Evolutionary conservation across 2,888 invertebrate species (phyloP).

Genomic region (Tridacna crocea): DNA sequence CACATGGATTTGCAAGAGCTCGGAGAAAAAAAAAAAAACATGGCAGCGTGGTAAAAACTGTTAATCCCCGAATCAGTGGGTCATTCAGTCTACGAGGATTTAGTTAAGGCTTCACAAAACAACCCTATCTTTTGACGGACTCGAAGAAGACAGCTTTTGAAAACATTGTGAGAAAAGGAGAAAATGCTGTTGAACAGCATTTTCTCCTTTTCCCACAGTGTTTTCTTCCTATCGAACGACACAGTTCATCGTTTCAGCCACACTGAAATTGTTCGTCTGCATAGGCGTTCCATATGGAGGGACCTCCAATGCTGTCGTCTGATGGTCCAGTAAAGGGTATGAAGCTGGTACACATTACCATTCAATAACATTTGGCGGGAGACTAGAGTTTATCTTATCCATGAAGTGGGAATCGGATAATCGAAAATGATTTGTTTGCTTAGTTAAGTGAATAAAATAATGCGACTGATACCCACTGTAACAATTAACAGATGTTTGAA

Average conservation of each 20-base stretch:
- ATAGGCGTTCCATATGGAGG: too few relatives aligned
- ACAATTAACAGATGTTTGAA: slow-evolving; percentile 24
- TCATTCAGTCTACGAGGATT: slow-evolving; percentile 12
- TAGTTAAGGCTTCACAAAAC: too few relatives aligned
- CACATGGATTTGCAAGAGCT: background rate
- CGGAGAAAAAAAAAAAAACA: too few relatives aligned
- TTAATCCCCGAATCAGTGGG: slow-evolving; percentile 3
- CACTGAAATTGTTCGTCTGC: too few relatives aligned
- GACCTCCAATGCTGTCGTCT: too few relatives aligned
- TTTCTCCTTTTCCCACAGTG: too few relatives aligned
- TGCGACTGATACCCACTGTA: slow-evolving; percentile 13
- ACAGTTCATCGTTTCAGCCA: too few relatives aligned
- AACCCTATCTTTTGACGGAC: too few relatives aligned
- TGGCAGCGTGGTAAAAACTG: background rate
- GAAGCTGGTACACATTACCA: slow-evolving; percentile 1
- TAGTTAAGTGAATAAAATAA: slow-evolving; percentile 18
- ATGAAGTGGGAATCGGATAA: background rate
- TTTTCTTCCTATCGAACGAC: too few relatives aligned
- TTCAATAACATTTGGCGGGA: background rate
- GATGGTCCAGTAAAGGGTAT: background rate
- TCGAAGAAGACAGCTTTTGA: too few relatives aligned
- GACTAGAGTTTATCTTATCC: background rate
- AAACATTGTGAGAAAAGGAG: too few relatives aligned
- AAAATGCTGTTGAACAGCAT: too few relatives aligned
- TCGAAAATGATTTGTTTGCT: slow-evolving; percentile 6